A percentile compares a stretch with the other conserved stretches of the same genome.
phyloP scores from a whole-genome alignment of 2,888 invertebrate species.

The Neoascia interrupta region DNA sequence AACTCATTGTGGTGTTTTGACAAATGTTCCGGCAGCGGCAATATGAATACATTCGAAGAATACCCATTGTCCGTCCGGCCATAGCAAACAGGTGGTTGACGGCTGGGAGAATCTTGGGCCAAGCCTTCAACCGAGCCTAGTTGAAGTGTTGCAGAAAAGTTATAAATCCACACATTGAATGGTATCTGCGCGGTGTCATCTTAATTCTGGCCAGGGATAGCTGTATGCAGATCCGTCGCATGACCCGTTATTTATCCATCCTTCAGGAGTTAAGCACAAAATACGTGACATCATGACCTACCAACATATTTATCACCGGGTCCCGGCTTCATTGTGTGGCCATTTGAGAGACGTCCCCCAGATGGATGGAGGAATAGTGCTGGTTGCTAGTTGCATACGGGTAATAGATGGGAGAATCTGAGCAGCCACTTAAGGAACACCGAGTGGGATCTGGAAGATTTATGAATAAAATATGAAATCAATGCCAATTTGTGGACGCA shows the following conservation, averaged over 20 bases:
- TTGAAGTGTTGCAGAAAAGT: constrained; percentile 3
- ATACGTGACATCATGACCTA: constrained; percentile 67
- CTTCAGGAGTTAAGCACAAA: constrained; percentile 21
- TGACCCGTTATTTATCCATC: constrained; percentile 59
- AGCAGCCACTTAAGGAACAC: background rate
- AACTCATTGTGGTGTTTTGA: constrained; percentile 61
- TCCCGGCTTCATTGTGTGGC: constrained; percentile 20
- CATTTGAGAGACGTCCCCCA: background rate
- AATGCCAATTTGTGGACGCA: constrained; percentile 36
- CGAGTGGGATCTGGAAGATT: constrained; percentile 39
- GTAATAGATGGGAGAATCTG: constrained; percentile 37
- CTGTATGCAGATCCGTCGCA: constrained; percentile 46
- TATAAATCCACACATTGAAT: constrained; percentile 26
- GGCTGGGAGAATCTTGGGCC: constrained; percentile 13
- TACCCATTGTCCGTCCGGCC: constrained; percentile 25
- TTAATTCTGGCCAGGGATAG: constrained; percentile 38
- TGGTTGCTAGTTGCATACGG: constrained; percentile 9
- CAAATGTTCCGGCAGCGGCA: constrained; percentile 48
- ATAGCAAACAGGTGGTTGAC: constrained; percentile 44
- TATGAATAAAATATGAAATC: constrained; percentile 59
- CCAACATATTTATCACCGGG: constrained; percentile 53
- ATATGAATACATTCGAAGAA: constrained; percentile 40
- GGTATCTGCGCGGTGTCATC: constrained; percentile 44
- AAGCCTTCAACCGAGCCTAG: background rate
- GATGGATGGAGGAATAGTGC: constrained; percentile 2